Percentiles rank a stretch among this genome's conserved stretches.
Evolutionary conservation across 2,888 invertebrate genomes (phyloP).

Genomic region (Trachelus tabidus): DNA sequence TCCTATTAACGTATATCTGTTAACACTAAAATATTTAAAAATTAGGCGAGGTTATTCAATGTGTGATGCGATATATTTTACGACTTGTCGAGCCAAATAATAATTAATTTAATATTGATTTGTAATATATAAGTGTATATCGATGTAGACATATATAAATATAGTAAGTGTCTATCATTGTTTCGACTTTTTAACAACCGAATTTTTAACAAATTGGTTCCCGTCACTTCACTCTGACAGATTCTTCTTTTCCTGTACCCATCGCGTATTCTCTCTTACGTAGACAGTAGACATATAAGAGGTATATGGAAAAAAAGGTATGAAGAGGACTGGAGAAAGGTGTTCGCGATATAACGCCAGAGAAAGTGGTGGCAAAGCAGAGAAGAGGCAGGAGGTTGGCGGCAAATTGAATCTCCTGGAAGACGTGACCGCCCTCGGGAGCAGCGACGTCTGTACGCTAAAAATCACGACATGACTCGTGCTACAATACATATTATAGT

Average conservation of each 20-base stretch:
- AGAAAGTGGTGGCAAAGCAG: constrained; percentile 20
- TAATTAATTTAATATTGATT: background rate
- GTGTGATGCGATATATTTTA: background rate
- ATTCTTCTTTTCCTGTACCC: background rate
- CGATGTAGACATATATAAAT: background rate
- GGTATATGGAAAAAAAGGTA: background rate
- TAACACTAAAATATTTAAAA: background rate
- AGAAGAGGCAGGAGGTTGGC: constrained; percentile 34
- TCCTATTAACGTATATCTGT: background rate
- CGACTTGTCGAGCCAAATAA: background rate
- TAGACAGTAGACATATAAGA: background rate
- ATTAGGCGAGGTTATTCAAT: background rate
- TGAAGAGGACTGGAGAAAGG: background rate
- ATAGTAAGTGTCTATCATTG: background rate
- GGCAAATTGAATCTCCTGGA: constrained; percentile 61
- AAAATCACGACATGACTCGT: constrained; percentile 59
- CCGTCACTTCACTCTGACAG: background rate
- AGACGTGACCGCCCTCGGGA: constrained; percentile 62
- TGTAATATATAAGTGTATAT: background rate
- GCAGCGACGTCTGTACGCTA: constrained; percentile 51
- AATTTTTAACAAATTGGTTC: background rate
- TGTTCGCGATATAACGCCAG: background rate
- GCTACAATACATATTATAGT: constrained; percentile 56
- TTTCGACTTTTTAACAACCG: background rate
- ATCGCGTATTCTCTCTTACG: background rate